Conservation (phyloP, 2,113 vertebrate species). For the Phyllostomus discolor region DNA sequence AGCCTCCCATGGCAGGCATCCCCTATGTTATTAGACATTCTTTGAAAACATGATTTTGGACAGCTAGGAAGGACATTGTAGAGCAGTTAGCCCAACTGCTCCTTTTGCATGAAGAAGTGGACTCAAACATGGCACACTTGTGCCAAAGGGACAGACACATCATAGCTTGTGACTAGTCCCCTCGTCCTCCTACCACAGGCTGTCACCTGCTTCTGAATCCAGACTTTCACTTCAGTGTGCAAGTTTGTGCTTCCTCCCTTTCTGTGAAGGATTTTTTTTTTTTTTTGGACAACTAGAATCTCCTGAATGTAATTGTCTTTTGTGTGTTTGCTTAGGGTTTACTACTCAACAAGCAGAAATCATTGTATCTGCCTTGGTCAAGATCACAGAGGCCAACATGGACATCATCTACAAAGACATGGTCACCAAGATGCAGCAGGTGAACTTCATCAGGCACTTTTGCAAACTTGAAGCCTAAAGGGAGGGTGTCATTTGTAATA, state of each 20-base stretch:
- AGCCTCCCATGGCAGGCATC: background rate
- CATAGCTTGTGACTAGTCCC: background rate
- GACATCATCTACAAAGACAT: conserved; percentile 91
- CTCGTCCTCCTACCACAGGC: too few species aligned
- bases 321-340: conserved; percentile 84
- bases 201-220: background rate
- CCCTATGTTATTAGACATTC: background rate
- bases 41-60: background rate
- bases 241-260: background rate
- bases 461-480: background rate
- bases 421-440: conserved; percentile 96
- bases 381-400: conserved; percentile 89
- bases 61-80: accelerated
- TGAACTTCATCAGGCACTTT: conserved; percentile 54
- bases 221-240: background rate
- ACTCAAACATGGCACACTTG: background rate
- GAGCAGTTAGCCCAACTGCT: background rate
- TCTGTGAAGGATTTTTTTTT: background rate
- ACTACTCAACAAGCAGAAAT: conserved; percentile 90
- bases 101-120: background rate
- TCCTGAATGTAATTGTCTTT: conserved; percentile 38
- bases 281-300: background rate
- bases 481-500: background rate
- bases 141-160: background rate
- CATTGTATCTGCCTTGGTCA: conserved; percentile 87